phyloP scores from a whole-genome alignment of 2,797 vertebrate species.

The Melanotaenia trifasciata region DNA sequence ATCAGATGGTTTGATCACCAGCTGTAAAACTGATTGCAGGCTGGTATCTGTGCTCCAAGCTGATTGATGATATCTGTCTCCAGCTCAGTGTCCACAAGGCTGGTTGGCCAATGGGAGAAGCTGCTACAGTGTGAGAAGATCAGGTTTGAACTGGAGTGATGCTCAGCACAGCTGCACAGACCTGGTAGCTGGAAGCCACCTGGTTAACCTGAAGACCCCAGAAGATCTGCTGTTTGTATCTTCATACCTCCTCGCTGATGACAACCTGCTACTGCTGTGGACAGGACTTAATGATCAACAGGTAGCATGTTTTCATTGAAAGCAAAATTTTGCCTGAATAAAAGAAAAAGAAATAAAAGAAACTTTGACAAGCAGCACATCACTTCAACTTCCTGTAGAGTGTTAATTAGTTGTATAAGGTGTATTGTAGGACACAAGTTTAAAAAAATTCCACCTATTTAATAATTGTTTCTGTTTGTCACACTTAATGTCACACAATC shows the following conservation, averaged over 20 bases:
- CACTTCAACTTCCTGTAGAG: no score
- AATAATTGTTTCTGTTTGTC: neutral
- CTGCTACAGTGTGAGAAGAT: constrained; percentile 82
- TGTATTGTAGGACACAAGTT: constrained; percentile 6
- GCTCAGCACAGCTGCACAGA: constrained; percentile 78
- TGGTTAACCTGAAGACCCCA: constrained; percentile 83
- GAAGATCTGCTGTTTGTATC: constrained; percentile 83
- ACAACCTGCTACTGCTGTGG: constrained; percentile 87
- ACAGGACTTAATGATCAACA: constrained; percentile 86
- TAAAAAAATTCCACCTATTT: neutral
- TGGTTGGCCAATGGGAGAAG: constrained; percentile 86
- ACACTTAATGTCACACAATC: neutral
- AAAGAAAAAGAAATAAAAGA: neutral
- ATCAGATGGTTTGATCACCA: neutral
- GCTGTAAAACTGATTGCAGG: neutral
- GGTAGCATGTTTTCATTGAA: constrained; percentile 68
- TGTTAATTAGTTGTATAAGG: neutral
- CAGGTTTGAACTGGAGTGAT: constrained; percentile 79
- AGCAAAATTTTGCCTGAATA: neutral
- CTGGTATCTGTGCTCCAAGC: neutral
- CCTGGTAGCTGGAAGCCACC: constrained; percentile 76
- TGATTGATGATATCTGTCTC: constrained; percentile 30
- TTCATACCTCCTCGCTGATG: constrained; percentile 78
- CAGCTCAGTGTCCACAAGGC: constrained; percentile 84
- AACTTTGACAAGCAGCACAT: no score